Percentiles rank a stretch among this genome's conserved stretches.
phyloP scores from a whole-genome alignment of 1,140 invertebrate genomes.

The Carposina sasakii region DNA sequence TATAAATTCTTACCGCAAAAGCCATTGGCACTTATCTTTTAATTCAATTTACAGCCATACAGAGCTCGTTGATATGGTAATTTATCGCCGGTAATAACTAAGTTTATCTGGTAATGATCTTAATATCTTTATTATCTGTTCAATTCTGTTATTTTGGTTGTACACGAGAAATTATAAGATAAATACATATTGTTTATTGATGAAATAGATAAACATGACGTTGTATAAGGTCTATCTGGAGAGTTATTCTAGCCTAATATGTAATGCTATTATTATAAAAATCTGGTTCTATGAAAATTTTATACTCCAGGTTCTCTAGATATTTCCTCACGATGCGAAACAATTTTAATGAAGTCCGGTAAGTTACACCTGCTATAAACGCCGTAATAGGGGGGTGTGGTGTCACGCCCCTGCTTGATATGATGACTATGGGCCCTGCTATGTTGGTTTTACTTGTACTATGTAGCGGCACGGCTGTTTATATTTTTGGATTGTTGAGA shows the following conservation, averaged over 20 bases:
- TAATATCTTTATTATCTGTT: conserved; percentile 54
- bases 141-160: background rate
- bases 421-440: conserved; percentile 38
- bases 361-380: conserved; percentile 30
- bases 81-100: conserved; percentile 50
- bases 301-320: too few species aligned
- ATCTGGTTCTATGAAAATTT: too few species aligned
- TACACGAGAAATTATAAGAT: too few species aligned
- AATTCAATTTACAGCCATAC: conserved; percentile 64
- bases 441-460: conserved; percentile 48
- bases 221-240: too few species aligned
- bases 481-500: too few species aligned
- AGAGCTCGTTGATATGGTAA: conserved; percentile 49
- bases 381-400: conserved; percentile 61
- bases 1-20: conserved; percentile 47
- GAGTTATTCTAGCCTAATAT: too few species aligned
- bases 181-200: too few species aligned
- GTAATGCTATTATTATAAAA: too few species aligned
- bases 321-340: conserved; percentile 8
- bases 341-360: conserved; percentile 31
- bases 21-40: conserved; percentile 59
- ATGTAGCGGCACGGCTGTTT: too few species aligned
- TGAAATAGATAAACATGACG: too few species aligned
- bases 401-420: conserved; percentile 47
- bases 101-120: conserved; percentile 50